phyloP scores from a whole-genome alignment of 2,888 invertebrate genomes.

The Parasteatoda lunata region DNA sequence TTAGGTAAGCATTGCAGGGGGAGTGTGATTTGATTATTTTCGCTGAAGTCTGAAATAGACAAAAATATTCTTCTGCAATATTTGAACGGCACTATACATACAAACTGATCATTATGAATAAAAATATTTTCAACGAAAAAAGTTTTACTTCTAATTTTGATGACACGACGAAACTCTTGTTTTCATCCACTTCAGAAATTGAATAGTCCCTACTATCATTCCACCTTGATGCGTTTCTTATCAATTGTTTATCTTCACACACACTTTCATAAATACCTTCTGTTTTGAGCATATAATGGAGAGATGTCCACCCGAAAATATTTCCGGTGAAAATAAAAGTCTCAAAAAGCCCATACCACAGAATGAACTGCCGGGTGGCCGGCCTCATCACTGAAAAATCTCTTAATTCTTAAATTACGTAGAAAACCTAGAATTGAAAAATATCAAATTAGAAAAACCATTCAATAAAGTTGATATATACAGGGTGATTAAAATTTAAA shows the following conservation, averaged over 20 bases:
- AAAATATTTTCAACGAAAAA: background rate
- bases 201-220: too few relatives aligned
- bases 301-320: constrained; percentile 70
- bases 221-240: background rate
- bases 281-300: constrained; percentile 70
- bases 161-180: background rate
- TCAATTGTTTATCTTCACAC: constrained; percentile 28
- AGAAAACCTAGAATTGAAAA: too few relatives aligned
- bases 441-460: too few relatives aligned
- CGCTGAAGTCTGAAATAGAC: too few relatives aligned
- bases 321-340: constrained; percentile 70
- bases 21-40: too few relatives aligned
- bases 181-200: too few relatives aligned
- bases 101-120: too few relatives aligned
- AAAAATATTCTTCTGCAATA: too few relatives aligned
- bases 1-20: too few relatives aligned
- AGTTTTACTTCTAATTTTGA: background rate
- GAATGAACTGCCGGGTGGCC: constrained; percentile 55
- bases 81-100: too few relatives aligned
- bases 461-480: too few relatives aligned
- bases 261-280: constrained; percentile 69
- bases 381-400: constrained; percentile 16
- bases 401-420: background rate
- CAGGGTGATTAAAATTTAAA: too few relatives aligned
- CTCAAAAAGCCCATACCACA: constrained; percentile 69